phyloP scores from a whole-genome alignment of 2,888 invertebrate species.

The Panzeria rudis region DNA sequence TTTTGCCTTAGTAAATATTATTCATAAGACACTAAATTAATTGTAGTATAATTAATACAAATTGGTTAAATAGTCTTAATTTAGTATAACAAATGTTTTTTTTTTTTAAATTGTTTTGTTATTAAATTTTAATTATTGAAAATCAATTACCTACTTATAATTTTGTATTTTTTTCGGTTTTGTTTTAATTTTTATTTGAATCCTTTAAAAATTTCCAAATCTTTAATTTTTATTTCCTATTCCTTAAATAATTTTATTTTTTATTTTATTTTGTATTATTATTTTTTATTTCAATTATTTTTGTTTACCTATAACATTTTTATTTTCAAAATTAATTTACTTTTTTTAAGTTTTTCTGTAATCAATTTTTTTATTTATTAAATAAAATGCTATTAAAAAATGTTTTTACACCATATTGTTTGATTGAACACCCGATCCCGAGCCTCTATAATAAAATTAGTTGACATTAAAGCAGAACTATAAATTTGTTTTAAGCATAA shows the following conservation, averaged over 20 bases:
- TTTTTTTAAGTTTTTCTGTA: conserved; percentile 35
- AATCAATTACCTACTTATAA: not conserved
- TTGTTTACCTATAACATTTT: conserved; percentile 35
- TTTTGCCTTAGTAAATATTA: not conserved
- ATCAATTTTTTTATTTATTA: conserved; percentile 74
- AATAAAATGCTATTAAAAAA: conserved; percentile 61
- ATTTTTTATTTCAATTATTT: not conserved
- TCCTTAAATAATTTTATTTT: conserved; percentile 20
- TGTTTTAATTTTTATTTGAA: not conserved
- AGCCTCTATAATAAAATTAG: not conserved
- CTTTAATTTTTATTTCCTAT: conserved; percentile 17
- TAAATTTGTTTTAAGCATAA: conserved; percentile 7
- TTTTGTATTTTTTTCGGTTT: conserved; percentile 1
- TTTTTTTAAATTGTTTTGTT: not conserved
- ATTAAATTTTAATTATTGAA: conserved; percentile 1
- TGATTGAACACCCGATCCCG: conserved; percentile 24
- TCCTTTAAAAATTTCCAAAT: not conserved
- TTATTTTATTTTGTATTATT: not conserved
- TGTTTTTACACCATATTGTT: conserved; percentile 30
- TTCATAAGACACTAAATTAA: conserved; percentile 1
- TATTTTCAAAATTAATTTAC: conserved; percentile 18
- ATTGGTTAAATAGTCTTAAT: conserved; percentile 43
- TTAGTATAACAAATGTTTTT: not conserved
- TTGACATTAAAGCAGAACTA: conserved; percentile 1
- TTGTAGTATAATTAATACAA: conserved; percentile 12